Percentiles rank a stretch among this genome's conserved stretches.
These are phyloP conservation scores for Melanaphis sacchari DNA, from an alignment of 1,140 invertebrate genomes.

Conservation along the genomic window DNA sequence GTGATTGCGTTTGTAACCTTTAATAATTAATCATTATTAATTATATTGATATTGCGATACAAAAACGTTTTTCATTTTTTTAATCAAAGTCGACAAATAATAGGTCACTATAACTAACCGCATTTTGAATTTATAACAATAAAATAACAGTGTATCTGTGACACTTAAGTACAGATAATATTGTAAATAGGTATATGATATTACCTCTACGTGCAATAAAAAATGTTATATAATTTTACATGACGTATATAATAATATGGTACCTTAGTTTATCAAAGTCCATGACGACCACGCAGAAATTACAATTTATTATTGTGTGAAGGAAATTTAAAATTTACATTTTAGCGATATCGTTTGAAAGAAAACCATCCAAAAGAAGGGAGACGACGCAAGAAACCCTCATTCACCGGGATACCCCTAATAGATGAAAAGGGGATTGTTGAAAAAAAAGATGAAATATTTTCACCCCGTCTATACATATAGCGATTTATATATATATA, in stretches of 20 bases:
- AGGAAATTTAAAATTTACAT: constrained; percentile 34
- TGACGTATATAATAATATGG: neutral
- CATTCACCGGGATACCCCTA: too few relatives aligned
- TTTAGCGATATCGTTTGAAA: constrained; percentile 4
- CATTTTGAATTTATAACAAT: neutral
- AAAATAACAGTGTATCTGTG: neutral
- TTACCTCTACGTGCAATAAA: neutral
- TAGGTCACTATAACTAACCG: neutral
- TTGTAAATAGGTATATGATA: neutral
- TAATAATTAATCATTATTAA: neutral
- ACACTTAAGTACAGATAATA: neutral
- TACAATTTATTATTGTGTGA: constrained; percentile 2
- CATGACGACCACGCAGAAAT: neutral
- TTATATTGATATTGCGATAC: too few relatives aligned
- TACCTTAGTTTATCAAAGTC: constrained; percentile 28
- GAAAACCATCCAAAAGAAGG: neutral
- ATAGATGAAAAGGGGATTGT: neutral
- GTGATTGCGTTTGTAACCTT: neutral
- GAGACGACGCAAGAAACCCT: neutral
- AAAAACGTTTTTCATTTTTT: neutral
- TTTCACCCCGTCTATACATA: neutral
- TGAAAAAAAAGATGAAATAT: constrained; percentile 22
- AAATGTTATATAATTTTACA: neutral
- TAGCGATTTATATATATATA: neutral
- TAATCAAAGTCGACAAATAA: neutral